Base-by-base conservation (phyloP, 2,888 invertebrate species). In the Eumacrocentrus americanus region DNA sequence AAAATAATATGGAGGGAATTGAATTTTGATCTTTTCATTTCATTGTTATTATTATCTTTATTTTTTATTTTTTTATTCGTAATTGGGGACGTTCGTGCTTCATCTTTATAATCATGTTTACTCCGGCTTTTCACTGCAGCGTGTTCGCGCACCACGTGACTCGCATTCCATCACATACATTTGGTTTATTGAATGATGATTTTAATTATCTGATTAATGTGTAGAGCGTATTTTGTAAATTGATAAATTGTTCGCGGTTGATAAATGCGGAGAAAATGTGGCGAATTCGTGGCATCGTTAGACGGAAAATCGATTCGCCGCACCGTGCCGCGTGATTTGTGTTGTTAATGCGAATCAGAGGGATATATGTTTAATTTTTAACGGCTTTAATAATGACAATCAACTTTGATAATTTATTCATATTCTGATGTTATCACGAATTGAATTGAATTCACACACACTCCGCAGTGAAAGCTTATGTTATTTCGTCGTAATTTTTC, bases 161-260 rank as follows among this genome's bases (percentile, higher is more conserved):
- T 46, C 22, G 46, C 22, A 46, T 46, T 23, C n/a, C 18, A 18
- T 46, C 12, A 14, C 16, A 3, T 40, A 16, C 12, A 40, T 37
- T n/a, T 37, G 12, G 12, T 37, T 51, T 20, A 34, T 51, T 51
- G 22, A 51, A 51, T 51, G 51, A 51, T 51, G 22, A 51, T 20
- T 51, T 51, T 51, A 34, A 51, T 51, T 51, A 18, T 35, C 9
- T 34, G 22, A 51, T 51, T 51, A 51, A 9, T 29, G 29, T 29
- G 29, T 35, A 35, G 20, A 20, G n/a, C 12, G 35, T 46, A 51
- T 50, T 51, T 51, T 37, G n/a, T 22, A 35, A 51, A 51, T 51
- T 51, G 51, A 51, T 51, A 35, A 51, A 51, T 51, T 35, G 37
- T 35, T 37, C 22, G 51, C 34, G 50, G 37, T 37, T 35, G 18